phyloP scores from a whole-genome alignment of 2,797 vertebrate genomes.

The Ctenosaura bakeri region DNA sequence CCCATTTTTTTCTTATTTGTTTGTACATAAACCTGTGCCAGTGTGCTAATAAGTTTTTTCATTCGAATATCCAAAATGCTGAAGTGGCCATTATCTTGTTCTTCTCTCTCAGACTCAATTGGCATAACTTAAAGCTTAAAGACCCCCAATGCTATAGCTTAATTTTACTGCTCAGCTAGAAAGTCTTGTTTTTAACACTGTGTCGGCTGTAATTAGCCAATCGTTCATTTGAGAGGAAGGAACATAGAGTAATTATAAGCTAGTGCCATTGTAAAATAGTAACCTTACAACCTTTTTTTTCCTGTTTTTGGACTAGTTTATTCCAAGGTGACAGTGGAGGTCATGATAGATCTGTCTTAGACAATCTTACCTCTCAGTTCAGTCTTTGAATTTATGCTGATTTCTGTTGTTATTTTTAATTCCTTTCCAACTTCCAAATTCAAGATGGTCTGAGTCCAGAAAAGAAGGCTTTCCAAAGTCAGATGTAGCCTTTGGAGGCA shows the following conservation, averaged over 20 bases:
- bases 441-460: background rate
- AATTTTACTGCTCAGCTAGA: background rate
- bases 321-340: background rate
- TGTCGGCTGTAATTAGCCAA: background rate
- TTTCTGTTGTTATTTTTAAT: no score
- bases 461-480: background rate
- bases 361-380: background rate
- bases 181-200: background rate
- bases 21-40: background rate
- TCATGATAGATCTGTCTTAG: background rate
- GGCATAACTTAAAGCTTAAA: background rate
- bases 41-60: no score
- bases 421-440: background rate
- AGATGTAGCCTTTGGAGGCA: background rate
- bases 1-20: background rate
- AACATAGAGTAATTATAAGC: background rate
- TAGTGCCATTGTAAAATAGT: background rate
- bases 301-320: background rate
- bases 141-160: background rate
- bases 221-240: background rate
- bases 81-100: background rate
- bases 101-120: background rate
- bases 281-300: background rate
- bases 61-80: background rate
- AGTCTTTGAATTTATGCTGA: background rate